Evolutionary conservation across 2,888 invertebrate species (phyloP), one percentile per base, ranked within the genome.

Genomic region (Tenthredo scrophulariae): DNA sequence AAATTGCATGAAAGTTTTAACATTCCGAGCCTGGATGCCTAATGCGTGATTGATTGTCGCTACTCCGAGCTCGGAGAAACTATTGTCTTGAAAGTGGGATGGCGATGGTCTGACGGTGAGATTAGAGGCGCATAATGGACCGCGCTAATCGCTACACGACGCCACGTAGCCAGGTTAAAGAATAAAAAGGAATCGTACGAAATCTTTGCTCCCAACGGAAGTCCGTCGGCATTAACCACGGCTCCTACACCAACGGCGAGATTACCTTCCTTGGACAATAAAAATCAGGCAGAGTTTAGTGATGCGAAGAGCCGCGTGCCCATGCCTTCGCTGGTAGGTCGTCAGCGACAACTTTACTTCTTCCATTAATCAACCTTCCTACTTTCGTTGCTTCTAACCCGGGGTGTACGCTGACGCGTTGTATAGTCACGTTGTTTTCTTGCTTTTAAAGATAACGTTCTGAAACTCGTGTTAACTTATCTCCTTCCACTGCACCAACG

Each of bases 391-490:
- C 87, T 89, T 84, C 82, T 50, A 40, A 22, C 67, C 62, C 40
- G 26, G 43, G 50, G 29, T 65, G 46, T 70, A 70, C 70, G 70
- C 43, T 37, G 83, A 84, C 83, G 83, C 90, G 90, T 90, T 91
- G 88, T 88, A 88, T 90, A 90, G 90, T 88, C 89, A 89, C 90
- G 91, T 91, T 91, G 91, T 91, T 91, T 91, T 89, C 89, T 88
- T 89, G 91, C 91, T 92, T 89, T 91, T 91, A 91, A 89, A 90
- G 91, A 88, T 91, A 92, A 92, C 91, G 91, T 89, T 90, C 89
- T 89, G 37, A 80, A 80, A 62, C 80, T 62, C 62, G 80, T 62
- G 58, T 62, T 58, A 80, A 80, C 58, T 80, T 67, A 67, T 67
- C 67, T 74, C 74, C 43, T 74, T 74, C 74, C 74, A 74, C 74